Base-by-base conservation (phyloP, 2,888 invertebrate genomes). In the Hemistola chrysoprasaria region DNA sequence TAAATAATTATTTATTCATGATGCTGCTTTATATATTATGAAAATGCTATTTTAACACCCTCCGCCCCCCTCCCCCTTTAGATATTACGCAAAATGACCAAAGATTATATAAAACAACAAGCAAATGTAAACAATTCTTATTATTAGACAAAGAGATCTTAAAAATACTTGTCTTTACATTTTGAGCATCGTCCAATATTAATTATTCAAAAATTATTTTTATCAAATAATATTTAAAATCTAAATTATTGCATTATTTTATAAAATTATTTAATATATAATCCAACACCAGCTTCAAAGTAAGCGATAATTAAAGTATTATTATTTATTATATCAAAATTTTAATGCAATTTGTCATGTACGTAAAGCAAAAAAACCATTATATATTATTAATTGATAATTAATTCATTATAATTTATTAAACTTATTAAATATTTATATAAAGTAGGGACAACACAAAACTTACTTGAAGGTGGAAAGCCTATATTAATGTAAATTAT, bases 171-270 rank as follows among this genome's bases (percentile, higher is more conserved):
- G 73, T 76, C 73, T 73, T 73, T 72, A 60, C 50, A 64, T 44
- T 60, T 82, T 84, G 83, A 84, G 83, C 83, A 72, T 71, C 53
- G 62, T 63, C 62, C 69, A 62, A 47, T 59, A 40, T 49, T 48
- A 54, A 53, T 59, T 57, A 52, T 51, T 58, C 62, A 53, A 53
- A 48, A 59, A 21, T 33, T 32, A 29, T n/a, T 38, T 9, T 57
- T 56, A 60, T 60, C 56, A 47, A 59, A 47, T 40, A 44, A 24
- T 32, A 30, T 30, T 16, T 29, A 21, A 23, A 30, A 44, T 48
- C 43, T 52, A 47, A 50, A 53, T 50, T 47, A 66, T 71, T 71
- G 65, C 62, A 66, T 62, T 61, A 57, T 61, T 58, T 56, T 60
- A 65, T 67, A 59, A 65, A 56, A 61, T 57, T 58, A 51, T 55